phyloP scores from a whole-genome alignment of 2,797 vertebrate genomes.

The Spinus olivaceus region DNA sequence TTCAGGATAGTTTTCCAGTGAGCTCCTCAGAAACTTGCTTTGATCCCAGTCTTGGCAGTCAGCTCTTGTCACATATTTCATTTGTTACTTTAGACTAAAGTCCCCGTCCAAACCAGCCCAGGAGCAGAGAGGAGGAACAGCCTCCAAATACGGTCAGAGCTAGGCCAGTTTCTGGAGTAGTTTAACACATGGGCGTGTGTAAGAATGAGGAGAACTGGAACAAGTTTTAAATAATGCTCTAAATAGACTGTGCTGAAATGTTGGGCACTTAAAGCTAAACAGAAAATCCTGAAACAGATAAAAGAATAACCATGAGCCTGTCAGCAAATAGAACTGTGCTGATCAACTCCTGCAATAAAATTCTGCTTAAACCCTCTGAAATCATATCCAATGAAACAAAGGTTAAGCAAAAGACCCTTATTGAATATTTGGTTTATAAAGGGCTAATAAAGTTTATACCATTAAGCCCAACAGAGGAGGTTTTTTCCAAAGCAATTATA shows the following conservation, averaged over 20 bases:
- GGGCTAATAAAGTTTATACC: not conserved
- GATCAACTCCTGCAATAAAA: not conserved
- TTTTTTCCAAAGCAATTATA: not conserved
- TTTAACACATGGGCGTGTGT: not conserved
- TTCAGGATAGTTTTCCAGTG: conserved; percentile 12
- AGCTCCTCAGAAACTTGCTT: conserved; percentile 27
- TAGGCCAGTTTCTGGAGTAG: conserved; percentile 29
- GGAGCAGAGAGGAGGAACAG: conserved; percentile 19
- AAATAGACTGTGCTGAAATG: conserved; percentile 50
- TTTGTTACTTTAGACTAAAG: conserved; percentile 2
- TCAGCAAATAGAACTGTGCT: not conserved
- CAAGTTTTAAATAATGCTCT: conserved; percentile 4
- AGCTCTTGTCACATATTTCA: not conserved
- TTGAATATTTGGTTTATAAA: not conserved
- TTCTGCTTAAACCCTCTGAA: not conserved
- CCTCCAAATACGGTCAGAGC: conserved; percentile 55
- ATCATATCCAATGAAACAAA: not conserved
- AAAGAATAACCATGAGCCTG: not conserved
- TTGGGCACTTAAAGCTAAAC: conserved; percentile 4
- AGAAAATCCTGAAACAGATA: conserved; percentile 27
- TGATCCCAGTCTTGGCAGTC: conserved; percentile 39
- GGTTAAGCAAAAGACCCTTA: not conserved
- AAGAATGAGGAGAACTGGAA: conserved; percentile 35
- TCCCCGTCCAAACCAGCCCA: not conserved
- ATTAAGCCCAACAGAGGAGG: not conserved